phyloP scores from a whole-genome alignment of 2,113 vertebrate genomes.

The Hippocampus comes region DNA sequence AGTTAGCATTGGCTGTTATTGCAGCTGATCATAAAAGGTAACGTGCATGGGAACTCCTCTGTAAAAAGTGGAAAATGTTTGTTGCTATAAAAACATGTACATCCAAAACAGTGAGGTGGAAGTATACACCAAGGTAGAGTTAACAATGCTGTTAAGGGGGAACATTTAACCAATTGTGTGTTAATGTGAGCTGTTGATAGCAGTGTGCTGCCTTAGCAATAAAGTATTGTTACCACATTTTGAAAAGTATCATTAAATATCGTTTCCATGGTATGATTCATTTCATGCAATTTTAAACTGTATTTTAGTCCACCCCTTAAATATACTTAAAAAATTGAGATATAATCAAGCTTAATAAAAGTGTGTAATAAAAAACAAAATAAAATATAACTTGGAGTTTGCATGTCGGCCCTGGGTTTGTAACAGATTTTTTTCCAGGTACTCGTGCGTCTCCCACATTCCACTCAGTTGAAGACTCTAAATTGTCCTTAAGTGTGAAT shows the following conservation, averaged over 20 bases:
- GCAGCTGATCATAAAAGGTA: slow-evolving; percentile 71
- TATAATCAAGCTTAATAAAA: not conserved
- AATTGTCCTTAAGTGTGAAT: not conserved
- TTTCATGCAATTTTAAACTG: not conserved
- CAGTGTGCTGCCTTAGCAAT: slow-evolving; percentile 12
- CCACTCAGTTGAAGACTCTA: not conserved
- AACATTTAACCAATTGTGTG: slow-evolving; percentile 25
- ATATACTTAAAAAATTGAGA: not conserved
- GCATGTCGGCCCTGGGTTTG: not conserved
- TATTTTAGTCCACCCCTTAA: not conserved
- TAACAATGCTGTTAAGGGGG: slow-evolving; percentile 35
- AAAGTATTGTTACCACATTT: not conserved
- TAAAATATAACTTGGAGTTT: too few species aligned
- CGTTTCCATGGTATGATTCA: not conserved
- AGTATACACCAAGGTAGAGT: slow-evolving; percentile 22
- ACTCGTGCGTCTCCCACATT: not conserved
- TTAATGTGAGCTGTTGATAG: slow-evolving; percentile 26
- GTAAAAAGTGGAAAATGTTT: slow-evolving; percentile 58
- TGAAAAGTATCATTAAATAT: not conserved
- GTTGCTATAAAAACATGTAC: slow-evolving; percentile 56
- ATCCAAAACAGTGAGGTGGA: slow-evolving; percentile 52
- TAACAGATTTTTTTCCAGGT: not conserved
- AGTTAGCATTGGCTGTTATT: slow-evolving; percentile 67
- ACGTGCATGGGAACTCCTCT: slow-evolving; percentile 59
- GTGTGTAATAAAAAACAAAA: too few species aligned